Evolutionary conservation across 2,888 invertebrate species (phyloP).

Genomic region (Metalampra italica): DNA sequence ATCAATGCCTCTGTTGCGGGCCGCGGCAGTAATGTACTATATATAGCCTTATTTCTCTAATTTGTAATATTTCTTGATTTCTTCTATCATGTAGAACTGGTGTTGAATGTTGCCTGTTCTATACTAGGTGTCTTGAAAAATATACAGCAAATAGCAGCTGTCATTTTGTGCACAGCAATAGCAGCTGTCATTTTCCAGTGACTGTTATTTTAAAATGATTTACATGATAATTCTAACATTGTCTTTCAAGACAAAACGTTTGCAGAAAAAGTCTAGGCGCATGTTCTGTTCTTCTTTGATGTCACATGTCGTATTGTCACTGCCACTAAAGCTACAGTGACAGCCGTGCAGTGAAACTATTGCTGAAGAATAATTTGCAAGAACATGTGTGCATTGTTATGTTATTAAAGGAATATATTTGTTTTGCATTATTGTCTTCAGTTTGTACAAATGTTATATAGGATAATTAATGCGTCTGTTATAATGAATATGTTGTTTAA

Average conservation of each 20-base stretch:
- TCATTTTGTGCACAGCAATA: constrained; percentile 8
- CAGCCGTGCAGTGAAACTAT: constrained; percentile 13
- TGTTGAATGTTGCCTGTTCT: too few relatives aligned
- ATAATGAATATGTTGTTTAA: neutral
- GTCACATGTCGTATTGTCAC: constrained; percentile 14
- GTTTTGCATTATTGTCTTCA: constrained; percentile 16
- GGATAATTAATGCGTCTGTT: neutral
- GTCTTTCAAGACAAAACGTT: constrained; percentile 22
- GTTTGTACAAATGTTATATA: constrained; percentile 15
- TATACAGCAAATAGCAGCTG: constrained; percentile 5
- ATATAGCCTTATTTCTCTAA: too few relatives aligned
- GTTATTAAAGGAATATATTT: constrained; percentile 14
- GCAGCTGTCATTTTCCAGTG: constrained; percentile 25
- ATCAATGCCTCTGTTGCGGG: too few relatives aligned
- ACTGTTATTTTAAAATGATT: constrained; percentile 28
- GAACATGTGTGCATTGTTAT: constrained; percentile 16
- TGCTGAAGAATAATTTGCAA: constrained; percentile 21
- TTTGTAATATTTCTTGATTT: too few relatives aligned
- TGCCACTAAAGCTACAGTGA: constrained; percentile 18
- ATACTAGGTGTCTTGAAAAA: too few relatives aligned
- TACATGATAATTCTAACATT: constrained; percentile 27
- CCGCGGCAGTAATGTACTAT: too few relatives aligned
- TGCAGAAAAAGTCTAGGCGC: constrained; percentile 22
- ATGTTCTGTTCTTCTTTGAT: constrained; percentile 10
- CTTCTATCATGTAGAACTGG: too few relatives aligned